These are phyloP conservation scores for Agrotis exclamationis DNA, from an alignment of 2,888 invertebrate genomes.

Conservation along the genomic window DNA sequence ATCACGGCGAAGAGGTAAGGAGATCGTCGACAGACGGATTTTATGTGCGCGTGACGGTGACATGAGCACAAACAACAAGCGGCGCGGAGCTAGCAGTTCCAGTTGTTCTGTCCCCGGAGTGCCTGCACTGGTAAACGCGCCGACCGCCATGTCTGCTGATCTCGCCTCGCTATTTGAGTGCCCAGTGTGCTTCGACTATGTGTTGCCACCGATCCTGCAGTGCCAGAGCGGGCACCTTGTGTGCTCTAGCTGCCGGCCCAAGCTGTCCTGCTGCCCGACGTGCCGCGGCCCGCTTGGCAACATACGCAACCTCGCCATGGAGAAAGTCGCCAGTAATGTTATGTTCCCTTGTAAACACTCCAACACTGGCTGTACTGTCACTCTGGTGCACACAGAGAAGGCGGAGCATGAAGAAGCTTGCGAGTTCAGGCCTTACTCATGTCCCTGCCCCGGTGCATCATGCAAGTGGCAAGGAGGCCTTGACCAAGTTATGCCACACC, in stretches of 20 bases:
- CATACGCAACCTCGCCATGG: conserved; percentile 99
- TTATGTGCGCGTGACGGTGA: conserved; percentile 88
- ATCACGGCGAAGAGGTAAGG: conserved; percentile 72
- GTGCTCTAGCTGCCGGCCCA: conserved; percentile 99
- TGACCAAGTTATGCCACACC: conserved; percentile 99
- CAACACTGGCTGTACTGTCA: conserved; percentile 97
- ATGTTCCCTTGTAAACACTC: conserved; percentile 99
- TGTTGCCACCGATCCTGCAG: conserved; percentile 99
- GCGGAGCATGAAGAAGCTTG: conserved; percentile 99
- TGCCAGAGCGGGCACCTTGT: conserved; percentile 99
- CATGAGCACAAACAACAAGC: conserved; percentile 91
- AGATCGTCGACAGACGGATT: conserved; percentile 82
- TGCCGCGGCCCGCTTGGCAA: conserved; percentile 99
- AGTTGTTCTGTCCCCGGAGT: conserved; percentile 89
- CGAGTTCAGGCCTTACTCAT: conserved; percentile 99
- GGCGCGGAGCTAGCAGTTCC: conserved; percentile 90
- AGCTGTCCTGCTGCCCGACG: conserved; percentile 99
- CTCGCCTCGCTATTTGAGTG: conserved; percentile 98
- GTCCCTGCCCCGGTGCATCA: conserved; percentile 99
- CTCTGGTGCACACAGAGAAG: conserved; percentile 99
- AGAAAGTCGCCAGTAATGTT: conserved; percentile 99
- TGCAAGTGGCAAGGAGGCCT: conserved; percentile 99
- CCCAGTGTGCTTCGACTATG: conserved; percentile 99
- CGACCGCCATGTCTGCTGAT: conserved; percentile 95
- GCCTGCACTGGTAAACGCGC: conserved; percentile 90